phyloP scores from a whole-genome alignment of 2,113 vertebrate species.

The Corythaixoides concolor region DNA sequence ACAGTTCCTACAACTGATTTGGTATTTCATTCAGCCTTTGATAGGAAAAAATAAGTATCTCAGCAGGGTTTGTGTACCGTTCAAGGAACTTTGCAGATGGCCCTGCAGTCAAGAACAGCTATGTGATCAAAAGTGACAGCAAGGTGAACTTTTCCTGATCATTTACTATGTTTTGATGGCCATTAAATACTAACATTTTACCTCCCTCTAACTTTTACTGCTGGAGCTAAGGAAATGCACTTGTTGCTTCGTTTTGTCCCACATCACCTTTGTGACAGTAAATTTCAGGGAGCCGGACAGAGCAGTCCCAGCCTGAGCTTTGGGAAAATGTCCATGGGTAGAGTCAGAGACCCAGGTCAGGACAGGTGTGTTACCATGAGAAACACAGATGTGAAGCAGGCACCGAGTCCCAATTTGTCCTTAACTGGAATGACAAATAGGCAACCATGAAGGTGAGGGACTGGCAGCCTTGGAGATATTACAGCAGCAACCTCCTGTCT shows the following conservation, averaged over 20 bases:
- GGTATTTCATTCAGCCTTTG: neutral
- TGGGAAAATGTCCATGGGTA: neutral
- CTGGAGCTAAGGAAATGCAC: fast-evolving
- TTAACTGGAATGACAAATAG: neutral
- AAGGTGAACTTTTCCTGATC: neutral
- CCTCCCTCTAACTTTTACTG: neutral
- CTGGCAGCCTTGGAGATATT: neutral
- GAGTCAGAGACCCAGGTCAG: neutral
- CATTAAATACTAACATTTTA: neutral
- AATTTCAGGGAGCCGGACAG: neutral
- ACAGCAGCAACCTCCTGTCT: neutral
- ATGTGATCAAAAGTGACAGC: neutral
- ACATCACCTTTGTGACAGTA: neutral
- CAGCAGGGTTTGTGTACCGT: neutral
- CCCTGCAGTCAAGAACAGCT: neutral
- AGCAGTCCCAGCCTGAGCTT: neutral
- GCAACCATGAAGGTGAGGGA: neutral
- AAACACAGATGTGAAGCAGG: neutral
- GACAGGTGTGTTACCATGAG: neutral
- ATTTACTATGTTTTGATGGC: neutral
- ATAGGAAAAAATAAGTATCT: neutral
- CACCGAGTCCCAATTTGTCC: neutral
- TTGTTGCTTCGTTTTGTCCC: neutral
- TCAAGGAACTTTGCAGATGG: neutral
- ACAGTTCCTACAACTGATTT: neutral